Evolutionary conservation across 2,113 vertebrate genomes (phyloP).

Genomic region (Archocentrus centrarchus): DNA sequence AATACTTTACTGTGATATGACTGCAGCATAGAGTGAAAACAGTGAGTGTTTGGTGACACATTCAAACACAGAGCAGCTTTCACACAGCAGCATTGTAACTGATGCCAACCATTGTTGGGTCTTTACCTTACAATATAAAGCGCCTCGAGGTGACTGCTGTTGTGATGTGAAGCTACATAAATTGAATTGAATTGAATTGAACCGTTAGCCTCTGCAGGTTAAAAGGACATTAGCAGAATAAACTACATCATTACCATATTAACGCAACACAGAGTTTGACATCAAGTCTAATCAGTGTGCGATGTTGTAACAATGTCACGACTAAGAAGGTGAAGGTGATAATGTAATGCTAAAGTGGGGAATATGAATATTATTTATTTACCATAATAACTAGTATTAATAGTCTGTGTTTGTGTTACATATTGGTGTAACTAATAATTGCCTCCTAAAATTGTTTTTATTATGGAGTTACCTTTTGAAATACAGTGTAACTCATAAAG

Average conservation of each 20-base stretch:
- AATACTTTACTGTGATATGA: not conserved
- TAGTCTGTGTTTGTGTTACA: not conserved
- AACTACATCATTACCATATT: not conserved
- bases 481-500: not conserved
- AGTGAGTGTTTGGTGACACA: not conserved
- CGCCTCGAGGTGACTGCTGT: no score
- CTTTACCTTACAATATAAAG: no score
- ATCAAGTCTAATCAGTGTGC: not conserved
- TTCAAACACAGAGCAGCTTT: not conserved
- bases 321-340: not conserved
- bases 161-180: no score
- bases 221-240: not conserved
- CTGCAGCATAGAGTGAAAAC: not conserved
- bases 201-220: conserved; percentile 19
- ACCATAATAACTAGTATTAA: not conserved
- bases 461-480: not conserved
- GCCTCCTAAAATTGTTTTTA: not conserved
- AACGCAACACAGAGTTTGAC: not conserved
- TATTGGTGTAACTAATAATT: not conserved
- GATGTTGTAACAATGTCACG: not conserved
- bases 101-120: not conserved
- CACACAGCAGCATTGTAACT: not conserved
- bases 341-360: not conserved
- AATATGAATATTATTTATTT: not conserved
- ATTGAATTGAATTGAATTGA: no score